A percentile compares a stretch with the other conserved stretches of the same genome.
phyloP scores from a whole-genome alignment of 1,140 invertebrate species.

The Venustaconcha ellipsiformis region DNA sequence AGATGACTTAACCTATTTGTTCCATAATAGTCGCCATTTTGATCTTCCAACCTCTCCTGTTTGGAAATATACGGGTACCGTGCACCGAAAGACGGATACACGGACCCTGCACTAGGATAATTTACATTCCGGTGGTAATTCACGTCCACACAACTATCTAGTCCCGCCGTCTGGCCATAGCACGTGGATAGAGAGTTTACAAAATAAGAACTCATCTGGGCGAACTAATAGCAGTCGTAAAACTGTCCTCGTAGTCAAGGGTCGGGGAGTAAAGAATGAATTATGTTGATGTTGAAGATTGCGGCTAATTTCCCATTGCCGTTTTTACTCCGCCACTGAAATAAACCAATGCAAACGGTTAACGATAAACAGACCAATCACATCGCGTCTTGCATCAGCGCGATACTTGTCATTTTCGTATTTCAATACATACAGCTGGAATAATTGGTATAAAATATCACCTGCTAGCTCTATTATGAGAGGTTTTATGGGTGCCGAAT shows the following conservation, averaged over 20 bases:
- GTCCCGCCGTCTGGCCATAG: slow-evolving; percentile 58
- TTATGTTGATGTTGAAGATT: slow-evolving; percentile 44
- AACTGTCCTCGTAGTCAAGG: slow-evolving; percentile 53
- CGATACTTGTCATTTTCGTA: too few species aligned
- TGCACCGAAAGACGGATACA: slow-evolving; percentile 51
- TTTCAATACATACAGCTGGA: too few species aligned
- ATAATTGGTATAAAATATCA: too few species aligned
- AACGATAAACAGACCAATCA: too few species aligned
- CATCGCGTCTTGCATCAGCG: too few species aligned
- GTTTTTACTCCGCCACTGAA: too few species aligned
- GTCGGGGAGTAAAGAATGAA: slow-evolving; percentile 52
- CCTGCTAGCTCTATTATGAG: too few species aligned
- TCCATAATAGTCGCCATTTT: slow-evolving; percentile 55
- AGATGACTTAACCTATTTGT: slow-evolving; percentile 55
- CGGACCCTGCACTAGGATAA: slow-evolving; percentile 46
- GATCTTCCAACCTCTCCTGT: slow-evolving; percentile 46
- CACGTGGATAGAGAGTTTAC: slow-evolving; percentile 64
- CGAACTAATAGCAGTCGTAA: slow-evolving; percentile 52
- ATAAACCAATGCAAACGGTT: too few species aligned
- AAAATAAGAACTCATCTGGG: slow-evolving; percentile 65
- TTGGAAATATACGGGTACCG: slow-evolving; percentile 49
- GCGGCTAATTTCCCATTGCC: background rate
- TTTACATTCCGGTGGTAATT: slow-evolving; percentile 51
- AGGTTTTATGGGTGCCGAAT: too few species aligned
- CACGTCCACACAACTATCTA: slow-evolving; percentile 57